phyloP scores from a whole-genome alignment of 1,140 invertebrate species.

The Gonioctena quinquepunctata region DNA sequence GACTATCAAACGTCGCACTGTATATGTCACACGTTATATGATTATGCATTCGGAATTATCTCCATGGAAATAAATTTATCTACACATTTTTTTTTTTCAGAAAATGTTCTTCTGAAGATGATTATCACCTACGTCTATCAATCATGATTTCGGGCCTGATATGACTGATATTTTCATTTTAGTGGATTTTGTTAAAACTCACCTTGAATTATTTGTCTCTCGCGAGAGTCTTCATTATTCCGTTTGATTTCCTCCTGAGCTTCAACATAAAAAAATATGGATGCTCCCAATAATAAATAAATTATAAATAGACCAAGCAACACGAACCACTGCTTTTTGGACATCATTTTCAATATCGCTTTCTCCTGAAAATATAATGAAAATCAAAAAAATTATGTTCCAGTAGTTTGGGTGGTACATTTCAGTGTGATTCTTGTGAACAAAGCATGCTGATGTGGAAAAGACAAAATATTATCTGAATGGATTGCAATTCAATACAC shows the following conservation, averaged over 20 bases:
- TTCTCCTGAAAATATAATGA: neutral
- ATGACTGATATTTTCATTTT: neutral
- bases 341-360: conserved; percentile 61
- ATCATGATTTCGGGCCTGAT: too few species aligned
- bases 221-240: conserved; percentile 60
- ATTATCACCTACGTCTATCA: too few species aligned
- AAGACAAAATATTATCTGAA: too few species aligned
- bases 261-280: conserved; percentile 79
- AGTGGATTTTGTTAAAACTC: conserved; percentile 51
- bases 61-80: too few species aligned
- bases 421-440: neutral
- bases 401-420: neutral
- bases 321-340: conserved; percentile 78
- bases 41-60: too few species aligned
- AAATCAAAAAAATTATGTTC: neutral
- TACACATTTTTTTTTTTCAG: too few species aligned
- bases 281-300: conserved; percentile 76
- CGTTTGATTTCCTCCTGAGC: conserved; percentile 66
- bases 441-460: neutral
- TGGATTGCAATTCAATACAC: too few species aligned
- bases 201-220: conserved; percentile 73
- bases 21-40: too few species aligned
- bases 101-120: too few species aligned
- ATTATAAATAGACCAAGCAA: conserved; percentile 74
- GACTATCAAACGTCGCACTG: too few species aligned